phyloP scores from a whole-genome alignment of 2,888 invertebrate species.

The Erynnis tages region DNA sequence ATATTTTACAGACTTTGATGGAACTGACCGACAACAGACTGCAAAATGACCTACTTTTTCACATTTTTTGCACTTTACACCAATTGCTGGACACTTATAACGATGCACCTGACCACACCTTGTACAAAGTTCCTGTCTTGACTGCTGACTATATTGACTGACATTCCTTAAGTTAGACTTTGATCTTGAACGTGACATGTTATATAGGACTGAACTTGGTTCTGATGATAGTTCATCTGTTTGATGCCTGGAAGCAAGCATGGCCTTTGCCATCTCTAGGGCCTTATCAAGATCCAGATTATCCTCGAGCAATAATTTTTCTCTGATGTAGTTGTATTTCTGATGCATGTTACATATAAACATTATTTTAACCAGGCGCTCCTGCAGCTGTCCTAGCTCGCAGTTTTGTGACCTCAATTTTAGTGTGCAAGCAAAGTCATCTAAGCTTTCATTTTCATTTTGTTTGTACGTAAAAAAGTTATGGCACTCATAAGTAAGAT shows the following conservation, averaged over 20 bases:
- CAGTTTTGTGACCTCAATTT: conserved; percentile 29
- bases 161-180: neutral
- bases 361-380: conserved; percentile 29
- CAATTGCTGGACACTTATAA: conserved; percentile 29
- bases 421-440: conserved; percentile 29
- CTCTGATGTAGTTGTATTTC: conserved; percentile 29
- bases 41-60: conserved; percentile 30
- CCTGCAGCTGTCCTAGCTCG: conserved; percentile 29
- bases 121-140: conserved; percentile 27
- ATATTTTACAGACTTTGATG: conserved; percentile 28
- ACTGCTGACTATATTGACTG: conserved; percentile 12
- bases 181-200: neutral
- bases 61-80: conserved; percentile 31
- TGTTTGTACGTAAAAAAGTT: conserved; percentile 34
- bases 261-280: neutral
- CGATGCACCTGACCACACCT: conserved; percentile 31
- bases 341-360: conserved; percentile 32
- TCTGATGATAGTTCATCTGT: conserved; percentile 25
- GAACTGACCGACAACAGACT: conserved; percentile 28
- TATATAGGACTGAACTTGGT: conserved; percentile 18
- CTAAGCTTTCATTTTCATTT: conserved; percentile 30
- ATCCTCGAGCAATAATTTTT: conserved; percentile 17
- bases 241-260: conserved; percentile 16
- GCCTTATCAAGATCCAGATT: conserved; percentile 3
- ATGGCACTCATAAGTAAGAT: conserved; percentile 29